phyloP scores from a whole-genome alignment of 2,113 vertebrate species.

The Suricata suricatta region DNA sequence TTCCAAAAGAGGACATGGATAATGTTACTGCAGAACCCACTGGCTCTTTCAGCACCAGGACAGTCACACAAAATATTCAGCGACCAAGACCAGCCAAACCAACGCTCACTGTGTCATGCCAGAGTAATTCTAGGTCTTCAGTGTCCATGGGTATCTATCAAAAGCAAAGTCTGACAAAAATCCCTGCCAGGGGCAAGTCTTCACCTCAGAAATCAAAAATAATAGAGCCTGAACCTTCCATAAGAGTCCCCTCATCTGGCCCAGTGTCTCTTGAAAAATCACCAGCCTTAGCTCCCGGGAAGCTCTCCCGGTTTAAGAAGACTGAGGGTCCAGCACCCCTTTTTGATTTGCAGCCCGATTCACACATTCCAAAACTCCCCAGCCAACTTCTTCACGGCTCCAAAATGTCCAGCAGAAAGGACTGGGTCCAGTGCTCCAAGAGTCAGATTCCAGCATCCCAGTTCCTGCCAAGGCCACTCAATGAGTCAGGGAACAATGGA shows the following conservation, averaged over 20 bases:
- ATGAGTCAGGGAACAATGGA: constrained; percentile 77
- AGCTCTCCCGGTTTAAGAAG: constrained; percentile 87
- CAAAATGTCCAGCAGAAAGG: constrained; percentile 77
- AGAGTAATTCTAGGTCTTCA: constrained; percentile 81
- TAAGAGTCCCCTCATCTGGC: constrained; percentile 46
- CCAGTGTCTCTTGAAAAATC: constrained; percentile 84
- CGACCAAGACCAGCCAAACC: constrained; percentile 86
- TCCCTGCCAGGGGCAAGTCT: constrained; percentile 87
- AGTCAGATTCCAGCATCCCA: constrained; percentile 82
- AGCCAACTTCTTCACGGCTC: constrained; percentile 67
- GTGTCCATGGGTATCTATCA: constrained; percentile 74
- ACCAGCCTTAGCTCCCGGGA: constrained; percentile 84
- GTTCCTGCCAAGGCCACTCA: constrained; percentile 80
- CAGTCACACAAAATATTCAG: constrained; percentile 77
- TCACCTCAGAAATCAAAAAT: constrained; percentile 86
- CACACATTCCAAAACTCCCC: constrained; percentile 80
- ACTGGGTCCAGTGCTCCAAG: constrained; percentile 79
- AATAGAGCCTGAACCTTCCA: constrained; percentile 63
- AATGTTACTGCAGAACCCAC: constrained; percentile 64
- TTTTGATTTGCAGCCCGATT: constrained; percentile 80
- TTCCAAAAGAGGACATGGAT: constrained; percentile 68
- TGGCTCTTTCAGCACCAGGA: constrained; percentile 75
- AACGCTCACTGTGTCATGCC: constrained; percentile 71
- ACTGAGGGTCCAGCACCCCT: constrained; percentile 78
- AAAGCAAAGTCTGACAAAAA: constrained; percentile 87